These are phyloP conservation scores for Mola mola DNA, from an alignment of 2,113 vertebrate species.

Conservation along the genomic window DNA sequence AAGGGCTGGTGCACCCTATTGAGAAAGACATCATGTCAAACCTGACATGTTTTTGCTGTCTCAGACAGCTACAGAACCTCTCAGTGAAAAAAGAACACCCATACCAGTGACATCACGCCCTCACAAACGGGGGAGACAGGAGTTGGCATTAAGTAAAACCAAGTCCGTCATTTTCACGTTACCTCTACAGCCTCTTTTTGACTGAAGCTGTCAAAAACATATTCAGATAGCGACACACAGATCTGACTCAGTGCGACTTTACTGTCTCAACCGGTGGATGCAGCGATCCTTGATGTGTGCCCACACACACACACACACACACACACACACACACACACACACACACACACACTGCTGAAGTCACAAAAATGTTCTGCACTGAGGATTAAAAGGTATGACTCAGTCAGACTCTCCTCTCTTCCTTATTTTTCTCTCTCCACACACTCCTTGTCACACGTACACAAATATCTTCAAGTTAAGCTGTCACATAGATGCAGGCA, in stretches of 20 bases:
- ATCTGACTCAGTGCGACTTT: slow-evolving; percentile 60
- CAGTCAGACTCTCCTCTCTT: slow-evolving; percentile 44
- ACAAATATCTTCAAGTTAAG: too few species aligned
- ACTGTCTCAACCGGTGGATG: slow-evolving; percentile 27
- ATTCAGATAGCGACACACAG: slow-evolving; percentile 42
- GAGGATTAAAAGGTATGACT: slow-evolving; percentile 46
- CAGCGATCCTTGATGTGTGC: slow-evolving; percentile 27
- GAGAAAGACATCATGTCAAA: too few species aligned
- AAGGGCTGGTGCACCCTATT: too few species aligned
- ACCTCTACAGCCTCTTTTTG: slow-evolving; percentile 28
- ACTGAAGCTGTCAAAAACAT: slow-evolving; percentile 61
- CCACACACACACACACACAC: slow-evolving; percentile 3
- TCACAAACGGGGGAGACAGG: slow-evolving; percentile 3
- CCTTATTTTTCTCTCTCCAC: slow-evolving; percentile 11
- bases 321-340: neutral
- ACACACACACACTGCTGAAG: slow-evolving; percentile 33
- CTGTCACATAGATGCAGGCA: too few species aligned
- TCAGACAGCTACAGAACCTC: too few species aligned
- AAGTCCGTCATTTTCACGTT: slow-evolving; percentile 47
- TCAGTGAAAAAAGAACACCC: too few species aligned
- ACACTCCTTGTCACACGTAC: slow-evolving; percentile 1
- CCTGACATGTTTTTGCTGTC: too few species aligned
- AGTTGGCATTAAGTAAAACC: slow-evolving; percentile 40
- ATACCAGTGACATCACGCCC: neutral
- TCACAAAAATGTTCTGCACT: slow-evolving; percentile 63